Conservation (phyloP, 2,113 vertebrate genomes). For the Toxotes chatareus region DNA sequence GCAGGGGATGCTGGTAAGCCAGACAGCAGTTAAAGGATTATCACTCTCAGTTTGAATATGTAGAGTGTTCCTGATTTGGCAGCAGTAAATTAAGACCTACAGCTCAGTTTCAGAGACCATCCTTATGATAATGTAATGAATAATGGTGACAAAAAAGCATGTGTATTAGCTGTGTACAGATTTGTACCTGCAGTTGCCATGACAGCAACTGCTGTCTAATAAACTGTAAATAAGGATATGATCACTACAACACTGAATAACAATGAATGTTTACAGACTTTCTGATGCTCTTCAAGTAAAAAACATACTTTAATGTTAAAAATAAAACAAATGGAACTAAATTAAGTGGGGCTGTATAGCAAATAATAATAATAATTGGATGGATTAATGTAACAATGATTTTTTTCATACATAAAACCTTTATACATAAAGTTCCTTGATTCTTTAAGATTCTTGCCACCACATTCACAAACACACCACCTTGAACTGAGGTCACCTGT, state of each 20-base stretch:
- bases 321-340: not conserved
- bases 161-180: not conserved
- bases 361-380: not conserved
- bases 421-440: too few species aligned
- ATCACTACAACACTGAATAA: not conserved
- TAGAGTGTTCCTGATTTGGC: too few species aligned
- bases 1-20: constrained; percentile 44
- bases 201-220: not conserved
- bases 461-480: too few species aligned
- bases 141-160: too few species aligned
- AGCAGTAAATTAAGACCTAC: not conserved
- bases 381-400: not conserved
- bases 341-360: not conserved
- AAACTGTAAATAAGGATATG: not conserved
- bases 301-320: not conserved
- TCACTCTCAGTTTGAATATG: not conserved
- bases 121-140: not conserved
- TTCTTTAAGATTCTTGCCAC: too few species aligned
- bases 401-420: too few species aligned
- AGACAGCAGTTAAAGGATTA: not conserved
- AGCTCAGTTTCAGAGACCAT: not conserved
- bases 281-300: not conserved
- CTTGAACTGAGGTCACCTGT: too few species aligned
- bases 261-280: not conserved
- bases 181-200: not conserved